Percentiles rank a stretch among this genome's conserved stretches.
Evolutionary conservation across 2,113 vertebrate genomes (phyloP).

Genomic region (Tragelaphus strepsiceros): DNA sequence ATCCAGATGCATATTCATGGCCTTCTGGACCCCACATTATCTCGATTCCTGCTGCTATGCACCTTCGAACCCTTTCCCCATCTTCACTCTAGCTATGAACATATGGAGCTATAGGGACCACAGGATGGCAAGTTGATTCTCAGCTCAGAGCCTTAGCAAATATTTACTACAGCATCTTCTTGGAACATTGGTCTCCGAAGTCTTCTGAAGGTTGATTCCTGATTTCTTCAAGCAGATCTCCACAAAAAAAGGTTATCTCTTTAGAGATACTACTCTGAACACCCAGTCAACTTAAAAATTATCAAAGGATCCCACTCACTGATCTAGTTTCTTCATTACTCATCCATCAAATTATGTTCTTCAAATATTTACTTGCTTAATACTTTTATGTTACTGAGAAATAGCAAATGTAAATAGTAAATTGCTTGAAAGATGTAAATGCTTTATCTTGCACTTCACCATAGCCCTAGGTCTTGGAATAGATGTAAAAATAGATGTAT

Average conservation of each 20-base stretch:
- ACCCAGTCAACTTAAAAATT: background rate
- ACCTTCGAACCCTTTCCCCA: background rate
- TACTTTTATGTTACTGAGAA: background rate
- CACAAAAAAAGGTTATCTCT: background rate
- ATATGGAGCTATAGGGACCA: background rate
- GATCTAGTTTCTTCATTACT: background rate
- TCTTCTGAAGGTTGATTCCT: background rate
- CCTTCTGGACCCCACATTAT: accelerated
- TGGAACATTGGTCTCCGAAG: background rate
- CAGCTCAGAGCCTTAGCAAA: background rate
- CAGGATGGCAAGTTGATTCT: background rate
- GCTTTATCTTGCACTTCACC: background rate
- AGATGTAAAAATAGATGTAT: background rate
- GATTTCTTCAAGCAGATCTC: background rate
- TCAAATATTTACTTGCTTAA: background rate
- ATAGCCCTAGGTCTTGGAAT: background rate
- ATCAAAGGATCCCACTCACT: background rate
- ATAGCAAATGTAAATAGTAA: background rate
- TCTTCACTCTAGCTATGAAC: background rate
- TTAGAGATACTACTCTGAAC: background rate
- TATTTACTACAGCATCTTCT: background rate
- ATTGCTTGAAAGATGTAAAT: background rate
- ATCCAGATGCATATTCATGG: background rate
- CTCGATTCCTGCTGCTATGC: background rate
- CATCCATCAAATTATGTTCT: background rate